These are phyloP conservation scores for Helostoma temminkii DNA, from an alignment of 2,797 vertebrate species.

Conservation along the genomic window DNA sequence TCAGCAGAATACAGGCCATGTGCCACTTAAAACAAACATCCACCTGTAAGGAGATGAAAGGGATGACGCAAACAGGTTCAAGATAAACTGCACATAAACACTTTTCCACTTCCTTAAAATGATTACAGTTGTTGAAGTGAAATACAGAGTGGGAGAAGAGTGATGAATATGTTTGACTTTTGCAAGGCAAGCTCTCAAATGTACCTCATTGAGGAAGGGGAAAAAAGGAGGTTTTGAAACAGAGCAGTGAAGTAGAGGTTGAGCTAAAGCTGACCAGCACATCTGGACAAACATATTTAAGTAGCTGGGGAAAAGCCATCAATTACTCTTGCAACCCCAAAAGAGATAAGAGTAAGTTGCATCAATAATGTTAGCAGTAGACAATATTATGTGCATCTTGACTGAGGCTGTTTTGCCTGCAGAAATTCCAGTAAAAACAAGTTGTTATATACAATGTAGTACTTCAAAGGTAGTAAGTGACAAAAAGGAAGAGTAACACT, in stretches of 20 bases:
- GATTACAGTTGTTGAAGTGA: background rate
- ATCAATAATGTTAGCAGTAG: background rate
- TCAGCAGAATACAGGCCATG: constrained; percentile 90
- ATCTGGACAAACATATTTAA: background rate
- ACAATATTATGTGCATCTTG: background rate
- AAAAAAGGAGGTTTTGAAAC: background rate
- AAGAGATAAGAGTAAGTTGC: too few relatives aligned
- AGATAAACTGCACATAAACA: background rate
- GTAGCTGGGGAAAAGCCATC: background rate
- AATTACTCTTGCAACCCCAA: too few relatives aligned
- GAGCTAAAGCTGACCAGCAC: background rate
- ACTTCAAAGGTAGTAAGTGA: background rate
- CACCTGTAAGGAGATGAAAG: constrained; percentile 63
- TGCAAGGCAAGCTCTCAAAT: background rate
- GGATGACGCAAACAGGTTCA: background rate
- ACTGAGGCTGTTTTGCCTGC: background rate
- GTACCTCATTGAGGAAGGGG: background rate
- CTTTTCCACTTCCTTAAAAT: background rate
- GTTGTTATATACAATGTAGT: background rate
- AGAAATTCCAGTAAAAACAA: background rate
- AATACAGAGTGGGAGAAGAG: background rate
- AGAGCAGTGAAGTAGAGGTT: background rate
- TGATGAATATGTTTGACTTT: background rate
- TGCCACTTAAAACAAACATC: constrained; percentile 59
- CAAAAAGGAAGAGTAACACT: background rate